A percentile compares a stretch with the other conserved stretches of the same genome.
These are phyloP conservation scores for Amblyraja radiata DNA, from an alignment of 2,797 vertebrate genomes.

Conservation along the genomic window DNA sequence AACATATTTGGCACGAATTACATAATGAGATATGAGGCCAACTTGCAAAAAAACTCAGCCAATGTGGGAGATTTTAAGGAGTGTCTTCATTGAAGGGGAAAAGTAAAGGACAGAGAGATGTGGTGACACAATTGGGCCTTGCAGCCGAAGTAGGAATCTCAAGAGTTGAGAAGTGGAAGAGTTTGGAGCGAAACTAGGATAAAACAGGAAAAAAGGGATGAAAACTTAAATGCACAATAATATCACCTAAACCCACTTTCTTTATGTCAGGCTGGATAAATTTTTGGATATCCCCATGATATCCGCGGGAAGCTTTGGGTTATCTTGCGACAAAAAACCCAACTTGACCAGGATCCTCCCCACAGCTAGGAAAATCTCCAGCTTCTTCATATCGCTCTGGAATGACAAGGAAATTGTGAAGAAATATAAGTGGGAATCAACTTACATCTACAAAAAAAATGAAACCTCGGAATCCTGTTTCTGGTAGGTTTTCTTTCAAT, in stretches of 20 bases:
- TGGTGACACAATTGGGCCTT: too few relatives aligned
- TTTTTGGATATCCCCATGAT: conserved; percentile 75
- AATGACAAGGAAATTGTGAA: conserved; percentile 49
- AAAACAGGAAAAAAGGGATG: conserved; percentile 16
- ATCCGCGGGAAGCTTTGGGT: conserved; percentile 89
- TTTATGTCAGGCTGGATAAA: conserved; percentile 61
- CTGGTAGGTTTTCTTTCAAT: conserved; percentile 64
- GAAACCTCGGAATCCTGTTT: conserved; percentile 70
- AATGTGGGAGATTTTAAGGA: not conserved
- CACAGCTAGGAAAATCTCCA: conserved; percentile 76
- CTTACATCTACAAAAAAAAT: conserved; percentile 75
- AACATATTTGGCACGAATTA: not conserved
- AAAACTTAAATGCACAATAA: conserved; percentile 29
- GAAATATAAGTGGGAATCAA: conserved; percentile 53
- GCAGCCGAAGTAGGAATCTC: not conserved
- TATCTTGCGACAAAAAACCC: conserved; percentile 81
- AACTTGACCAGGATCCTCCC: conserved; percentile 79
- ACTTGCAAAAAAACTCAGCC: not conserved
- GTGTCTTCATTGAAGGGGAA: not conserved
- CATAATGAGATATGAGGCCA: not conserved
- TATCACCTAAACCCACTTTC: conserved; percentile 34
- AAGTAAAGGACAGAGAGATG: not conserved
- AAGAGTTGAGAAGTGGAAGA: not conserved
- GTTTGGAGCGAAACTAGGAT: not conserved
- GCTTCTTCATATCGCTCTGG: conserved; percentile 72